Conservation (phyloP, 2,113 vertebrate genomes). For the Ia io region DNA sequence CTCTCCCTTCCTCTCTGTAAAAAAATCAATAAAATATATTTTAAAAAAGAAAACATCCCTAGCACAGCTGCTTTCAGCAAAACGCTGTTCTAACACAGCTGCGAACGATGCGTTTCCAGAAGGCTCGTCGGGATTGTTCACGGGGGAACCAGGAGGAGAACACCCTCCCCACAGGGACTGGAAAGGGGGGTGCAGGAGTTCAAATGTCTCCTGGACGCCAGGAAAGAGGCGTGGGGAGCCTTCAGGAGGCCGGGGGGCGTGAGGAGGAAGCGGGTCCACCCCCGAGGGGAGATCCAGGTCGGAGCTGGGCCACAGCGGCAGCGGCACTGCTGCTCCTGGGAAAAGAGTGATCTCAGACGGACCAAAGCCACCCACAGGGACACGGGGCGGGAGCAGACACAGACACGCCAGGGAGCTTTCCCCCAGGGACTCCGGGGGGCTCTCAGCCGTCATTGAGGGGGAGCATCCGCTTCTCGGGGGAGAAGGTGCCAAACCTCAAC, state of each 20-base stretch:
- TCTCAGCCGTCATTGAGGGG: not conserved
- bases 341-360: not conserved
- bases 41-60: not conserved
- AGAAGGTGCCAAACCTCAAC: not conserved
- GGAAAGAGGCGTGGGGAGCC: not conserved
- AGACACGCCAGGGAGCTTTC: not conserved
- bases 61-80: conserved; percentile 24
- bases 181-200: not conserved
- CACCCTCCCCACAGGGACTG: not conserved
- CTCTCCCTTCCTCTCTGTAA: too few relatives aligned
- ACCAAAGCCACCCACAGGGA: not conserved
- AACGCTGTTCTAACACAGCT: conserved; percentile 27
- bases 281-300: not conserved
- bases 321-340: too few relatives aligned
- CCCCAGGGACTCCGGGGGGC: too few relatives aligned
- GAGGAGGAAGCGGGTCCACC: not conserved
- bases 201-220: not conserved
- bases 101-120: conserved; percentile 42
- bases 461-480: not conserved
- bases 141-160: not conserved
- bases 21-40: not conserved
- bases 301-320: not conserved
- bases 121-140: conserved; percentile 18
- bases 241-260: not conserved
- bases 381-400: not conserved